These are phyloP conservation scores for Thunnus maccoyii DNA, from an alignment of 2,113 vertebrate genomes.

Conservation along the genomic window DNA sequence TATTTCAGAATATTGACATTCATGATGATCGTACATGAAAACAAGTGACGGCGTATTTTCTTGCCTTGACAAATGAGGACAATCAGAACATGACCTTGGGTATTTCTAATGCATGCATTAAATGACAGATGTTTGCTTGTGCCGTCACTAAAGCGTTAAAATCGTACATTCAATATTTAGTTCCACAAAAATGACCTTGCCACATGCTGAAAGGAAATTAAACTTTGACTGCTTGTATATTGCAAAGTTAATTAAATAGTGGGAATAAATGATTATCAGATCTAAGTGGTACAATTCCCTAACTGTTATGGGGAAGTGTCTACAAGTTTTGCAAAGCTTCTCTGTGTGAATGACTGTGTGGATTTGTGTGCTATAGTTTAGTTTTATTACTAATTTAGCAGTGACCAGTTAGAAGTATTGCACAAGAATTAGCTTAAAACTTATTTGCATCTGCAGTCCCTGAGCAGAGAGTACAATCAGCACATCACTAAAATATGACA, in stretches of 20 bases:
- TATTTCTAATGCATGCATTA: constrained; percentile 33
- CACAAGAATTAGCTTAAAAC: constrained; percentile 24
- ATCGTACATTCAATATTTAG: neutral
- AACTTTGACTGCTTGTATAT: neutral
- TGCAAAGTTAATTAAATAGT: constrained; percentile 13
- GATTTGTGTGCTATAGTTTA: constrained; percentile 6
- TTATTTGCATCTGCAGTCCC: constrained; percentile 17
- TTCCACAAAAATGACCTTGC: neutral
- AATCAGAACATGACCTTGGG: constrained; percentile 56
- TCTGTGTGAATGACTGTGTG: constrained; percentile 17
- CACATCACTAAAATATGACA: constrained; percentile 6
- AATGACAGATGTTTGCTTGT: constrained; percentile 28
- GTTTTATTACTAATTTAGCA: constrained; percentile 2
- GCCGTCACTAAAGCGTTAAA: constrained; percentile 16
- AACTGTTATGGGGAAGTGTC: neutral
- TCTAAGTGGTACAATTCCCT: neutral
- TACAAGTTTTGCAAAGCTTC: constrained; percentile 16
- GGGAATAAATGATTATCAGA: neutral
- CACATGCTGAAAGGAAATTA: neutral
- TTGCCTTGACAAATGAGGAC: constrained; percentile 54
- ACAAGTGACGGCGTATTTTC: constrained; percentile 34
- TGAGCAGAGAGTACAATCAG: constrained; percentile 2
- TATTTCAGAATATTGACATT: constrained; percentile 18
- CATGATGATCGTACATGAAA: constrained; percentile 39
- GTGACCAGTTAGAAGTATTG: constrained; percentile 15